These are phyloP conservation scores for Xiphophorus maculatus DNA, from an alignment of 2,113 vertebrate species.

Conservation along the genomic window DNA sequence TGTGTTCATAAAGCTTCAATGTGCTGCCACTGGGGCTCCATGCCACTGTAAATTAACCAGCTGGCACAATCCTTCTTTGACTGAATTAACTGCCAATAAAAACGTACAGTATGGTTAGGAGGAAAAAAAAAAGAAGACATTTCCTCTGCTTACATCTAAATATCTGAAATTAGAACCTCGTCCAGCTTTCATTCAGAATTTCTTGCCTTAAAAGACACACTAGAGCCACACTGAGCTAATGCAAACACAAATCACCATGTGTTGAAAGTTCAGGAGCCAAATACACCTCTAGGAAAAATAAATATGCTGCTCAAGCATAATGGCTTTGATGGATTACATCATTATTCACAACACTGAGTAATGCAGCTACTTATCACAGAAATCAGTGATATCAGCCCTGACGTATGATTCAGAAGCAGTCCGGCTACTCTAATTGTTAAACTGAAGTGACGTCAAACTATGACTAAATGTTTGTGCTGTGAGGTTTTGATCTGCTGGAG, in stretches of 20 bases:
- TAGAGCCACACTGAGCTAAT: constrained; percentile 30
- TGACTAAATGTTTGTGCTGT: constrained; percentile 43
- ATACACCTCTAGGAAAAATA: constrained; percentile 31
- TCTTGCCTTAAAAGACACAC: constrained; percentile 10
- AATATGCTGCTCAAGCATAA: constrained; percentile 12
- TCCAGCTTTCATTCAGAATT: constrained; percentile 2
- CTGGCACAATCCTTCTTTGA: background rate
- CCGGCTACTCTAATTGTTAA: constrained; percentile 14
- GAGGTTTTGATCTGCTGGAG: constrained; percentile 79
- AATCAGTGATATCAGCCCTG: constrained; percentile 22
- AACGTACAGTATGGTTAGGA: background rate
- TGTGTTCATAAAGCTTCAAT: constrained; percentile 16
- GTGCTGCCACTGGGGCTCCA: background rate
- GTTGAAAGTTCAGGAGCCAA: constrained; percentile 32
- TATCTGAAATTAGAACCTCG: constrained; percentile 11
- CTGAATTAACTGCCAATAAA: background rate
- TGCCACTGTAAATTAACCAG: constrained; percentile 10
- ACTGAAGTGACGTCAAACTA: constrained; percentile 17
- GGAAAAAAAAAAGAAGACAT: background rate
- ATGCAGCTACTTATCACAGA: constrained; percentile 12
- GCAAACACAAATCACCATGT: constrained; percentile 17
- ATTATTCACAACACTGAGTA: constrained; percentile 23
- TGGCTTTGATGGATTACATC: constrained; percentile 27
- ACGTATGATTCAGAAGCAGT: constrained; percentile 28
- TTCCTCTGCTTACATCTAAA: background rate